Percentiles rank a stretch among this genome's conserved stretches.
Evolutionary conservation across 2,113 vertebrate genomes (phyloP).

Genomic region (Tetrao urogallus): DNA sequence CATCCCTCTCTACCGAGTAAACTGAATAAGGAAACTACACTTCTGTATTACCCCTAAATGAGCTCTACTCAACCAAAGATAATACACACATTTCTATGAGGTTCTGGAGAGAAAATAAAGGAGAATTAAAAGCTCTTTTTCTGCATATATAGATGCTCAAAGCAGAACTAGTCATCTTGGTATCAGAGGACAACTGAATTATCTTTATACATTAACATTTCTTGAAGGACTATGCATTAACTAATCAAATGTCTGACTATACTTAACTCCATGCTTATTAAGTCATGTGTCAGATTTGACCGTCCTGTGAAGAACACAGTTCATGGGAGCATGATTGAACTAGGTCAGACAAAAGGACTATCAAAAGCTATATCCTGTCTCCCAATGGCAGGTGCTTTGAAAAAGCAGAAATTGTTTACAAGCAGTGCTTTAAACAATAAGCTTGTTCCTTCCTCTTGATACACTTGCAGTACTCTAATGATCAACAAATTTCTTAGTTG

Average conservation of each 20-base stretch:
- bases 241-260: background rate
- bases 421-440: background rate
- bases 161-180: background rate
- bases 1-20: background rate
- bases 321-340: too few species aligned
- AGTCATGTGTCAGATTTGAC: background rate
- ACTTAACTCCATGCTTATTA: background rate
- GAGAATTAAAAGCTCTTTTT: background rate
- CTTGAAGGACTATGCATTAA: background rate
- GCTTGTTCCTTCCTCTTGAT: fast-evolving
- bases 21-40: background rate
- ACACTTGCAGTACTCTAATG: background rate
- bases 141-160: background rate
- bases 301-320: background rate
- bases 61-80: background rate
- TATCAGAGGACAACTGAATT: background rate
- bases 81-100: background rate
- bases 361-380: background rate
- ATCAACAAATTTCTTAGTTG: background rate
- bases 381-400: background rate
- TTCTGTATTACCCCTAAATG: background rate
- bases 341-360: background rate
- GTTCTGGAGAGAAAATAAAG: background rate
- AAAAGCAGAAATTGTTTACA: background rate
- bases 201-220: background rate